phyloP scores from a whole-genome alignment of 1,140 invertebrate species.

The Drosophila melanica region DNA sequence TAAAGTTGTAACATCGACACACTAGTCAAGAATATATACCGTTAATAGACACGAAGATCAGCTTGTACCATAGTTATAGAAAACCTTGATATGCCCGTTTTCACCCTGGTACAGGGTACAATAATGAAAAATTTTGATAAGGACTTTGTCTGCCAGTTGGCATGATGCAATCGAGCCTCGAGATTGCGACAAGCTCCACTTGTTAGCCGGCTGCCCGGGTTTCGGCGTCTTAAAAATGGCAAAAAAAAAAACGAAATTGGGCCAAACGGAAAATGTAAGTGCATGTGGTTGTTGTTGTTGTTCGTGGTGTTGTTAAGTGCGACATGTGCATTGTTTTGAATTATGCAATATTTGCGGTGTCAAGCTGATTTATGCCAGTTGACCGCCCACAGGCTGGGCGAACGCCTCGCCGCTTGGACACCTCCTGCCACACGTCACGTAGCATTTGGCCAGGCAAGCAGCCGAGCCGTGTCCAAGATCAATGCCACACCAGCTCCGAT shows the following conservation, averaged over 20 bases:
- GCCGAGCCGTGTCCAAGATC: constrained; percentile 49
- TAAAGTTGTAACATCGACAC: no score
- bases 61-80: no score
- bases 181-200: constrained; percentile 60
- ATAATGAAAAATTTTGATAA: constrained; percentile 59
- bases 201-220: not conserved
- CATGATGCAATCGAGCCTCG: constrained; percentile 69
- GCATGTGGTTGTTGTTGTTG: not conserved
- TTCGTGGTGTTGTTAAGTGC: not conserved
- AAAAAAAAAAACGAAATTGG: constrained; percentile 62
- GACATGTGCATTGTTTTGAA: constrained; percentile 55
- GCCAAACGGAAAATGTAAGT: constrained; percentile 47
- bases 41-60: no score
- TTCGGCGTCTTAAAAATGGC: constrained; percentile 66
- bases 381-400: constrained; percentile 41
- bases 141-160: constrained; percentile 43
- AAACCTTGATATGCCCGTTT: no score
- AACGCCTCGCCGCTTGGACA: constrained; percentile 61
- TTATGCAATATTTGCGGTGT: constrained; percentile 61
- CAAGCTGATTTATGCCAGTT: constrained; percentile 72
- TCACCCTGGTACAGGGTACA: no score
- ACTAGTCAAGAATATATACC: no score
- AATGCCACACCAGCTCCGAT: constrained; percentile 52
- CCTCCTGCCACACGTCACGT: constrained; percentile 48
- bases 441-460: constrained; percentile 28